Base-by-base conservation (phyloP, 64 coral and sea anemone genomes). In the Platygyra sinensis region DNA sequence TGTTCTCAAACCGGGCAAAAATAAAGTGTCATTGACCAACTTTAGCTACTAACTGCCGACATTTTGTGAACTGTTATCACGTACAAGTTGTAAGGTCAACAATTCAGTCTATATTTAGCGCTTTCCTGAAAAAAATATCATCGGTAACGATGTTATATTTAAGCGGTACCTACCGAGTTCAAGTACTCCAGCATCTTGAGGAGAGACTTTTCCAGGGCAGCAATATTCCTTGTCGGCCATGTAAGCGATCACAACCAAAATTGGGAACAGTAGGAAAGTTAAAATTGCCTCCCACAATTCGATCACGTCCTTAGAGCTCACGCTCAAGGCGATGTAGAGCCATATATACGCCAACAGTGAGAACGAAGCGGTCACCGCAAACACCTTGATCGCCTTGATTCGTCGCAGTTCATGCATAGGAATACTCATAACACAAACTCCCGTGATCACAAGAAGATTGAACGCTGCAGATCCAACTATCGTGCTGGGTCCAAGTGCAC, bases 401-500 rank as follows among this genome's bases (percentile, higher is more conserved):
- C 88, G 88, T 30, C 97, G 88, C 1, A 86, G 78, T 65, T 94
- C 84, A 33, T 92, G 84, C 20, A 31, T 88, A 1, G 97, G 97
- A 42, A 99, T 91, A 6, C 83, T 86, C 91, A 99, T 99, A 2
- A 99, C 83, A 63, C 97, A 96, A 19, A 99, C 90, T 0, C 97
- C 97, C 8, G 94, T 99, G 59, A 99, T 99, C 0, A 93, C 90
- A 10, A 99, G 71, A 8, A 99, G 91, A 38, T 99, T 99, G 74
- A 99, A 99, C 5, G 97, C 94, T 19, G 97, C 97, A 30, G 97
- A 99, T 6, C 97, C 97, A n/a, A 99, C 97, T 7, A 99, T 99
- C 18, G 97, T 99, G 79, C 97, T 95, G 2, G 97, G 97, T 7
- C 97, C 97, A 6, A 99, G 91, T 15, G 88, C 78, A 5, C 97